Evolutionary conservation across 1,140 invertebrate species (phyloP).

Genomic region (Pogonognathellus flavescens): DNA sequence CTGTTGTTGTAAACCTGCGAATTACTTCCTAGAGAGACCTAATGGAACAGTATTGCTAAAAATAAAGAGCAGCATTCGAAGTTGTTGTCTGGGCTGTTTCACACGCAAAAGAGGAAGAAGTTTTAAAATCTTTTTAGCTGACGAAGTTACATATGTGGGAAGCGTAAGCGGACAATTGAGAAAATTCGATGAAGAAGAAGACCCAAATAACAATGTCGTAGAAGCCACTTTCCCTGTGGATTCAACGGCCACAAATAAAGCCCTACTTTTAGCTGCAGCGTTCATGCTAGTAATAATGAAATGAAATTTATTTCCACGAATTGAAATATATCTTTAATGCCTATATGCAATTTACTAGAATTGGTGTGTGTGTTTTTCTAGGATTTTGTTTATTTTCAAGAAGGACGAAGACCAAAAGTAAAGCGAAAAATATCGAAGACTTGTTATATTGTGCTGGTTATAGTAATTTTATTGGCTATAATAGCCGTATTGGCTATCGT

Average conservation of each 20-base stretch:
- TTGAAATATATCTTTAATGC: not conserved
- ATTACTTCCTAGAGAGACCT: constrained; percentile 54
- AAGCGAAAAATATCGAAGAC: constrained; percentile 54
- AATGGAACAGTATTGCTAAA: constrained; percentile 61
- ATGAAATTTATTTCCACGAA: not conserved
- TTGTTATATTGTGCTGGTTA: constrained; percentile 52
- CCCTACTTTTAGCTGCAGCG: constrained; percentile 45
- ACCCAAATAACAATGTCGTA: constrained; percentile 14
- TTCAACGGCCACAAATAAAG: constrained; percentile 53
- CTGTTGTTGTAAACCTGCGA: constrained; percentile 49
- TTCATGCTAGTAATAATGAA: constrained; percentile 54
- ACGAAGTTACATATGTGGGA: constrained; percentile 54
- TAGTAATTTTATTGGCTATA: constrained; percentile 39
- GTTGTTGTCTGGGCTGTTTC: constrained; percentile 27
- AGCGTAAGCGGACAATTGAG: constrained; percentile 2
- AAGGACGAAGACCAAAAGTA: constrained; percentile 27
- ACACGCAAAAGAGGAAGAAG: not conserved
- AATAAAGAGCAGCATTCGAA: constrained; percentile 33
- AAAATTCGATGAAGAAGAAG: constrained; percentile 50
- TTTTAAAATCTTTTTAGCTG: constrained; percentile 43
- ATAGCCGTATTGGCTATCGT: constrained; percentile 45
- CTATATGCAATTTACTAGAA: no score
- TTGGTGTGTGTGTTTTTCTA: not conserved
- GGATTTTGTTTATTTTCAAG: constrained; percentile 55
- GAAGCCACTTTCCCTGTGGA: constrained; percentile 52